Percentiles rank a stretch among this genome's conserved stretches.
These are phyloP conservation scores for Minunthozetes semirufus DNA, from an alignment of 2,888 invertebrate genomes.

Conservation along the genomic window DNA sequence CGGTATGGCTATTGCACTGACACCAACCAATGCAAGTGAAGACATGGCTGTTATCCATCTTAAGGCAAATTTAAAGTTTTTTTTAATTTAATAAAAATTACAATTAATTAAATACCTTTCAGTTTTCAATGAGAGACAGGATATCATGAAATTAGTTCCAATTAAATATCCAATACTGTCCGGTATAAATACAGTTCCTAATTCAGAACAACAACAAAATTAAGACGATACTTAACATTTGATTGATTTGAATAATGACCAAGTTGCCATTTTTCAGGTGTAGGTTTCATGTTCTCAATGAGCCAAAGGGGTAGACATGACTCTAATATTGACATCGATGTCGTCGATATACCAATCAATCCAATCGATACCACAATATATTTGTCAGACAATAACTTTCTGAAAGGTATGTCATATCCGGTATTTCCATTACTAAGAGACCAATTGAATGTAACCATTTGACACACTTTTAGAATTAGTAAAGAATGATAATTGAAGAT, in stretches of 20 bases:
- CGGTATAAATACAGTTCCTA: constrained; percentile 74
- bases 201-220: not conserved
- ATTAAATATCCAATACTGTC: constrained; percentile 75
- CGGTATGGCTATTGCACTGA: constrained; percentile 60
- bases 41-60: constrained; percentile 57
- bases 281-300: constrained; percentile 59
- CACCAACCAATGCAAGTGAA: constrained; percentile 59
- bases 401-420: constrained; percentile 21
- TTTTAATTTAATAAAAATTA: not conserved
- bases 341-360: constrained; percentile 69
- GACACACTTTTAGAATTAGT: constrained; percentile 20
- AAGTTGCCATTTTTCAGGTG: constrained; percentile 49
- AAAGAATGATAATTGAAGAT: too few relatives aligned
- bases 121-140: not conserved
- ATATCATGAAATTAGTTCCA: constrained; percentile 71
- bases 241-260: constrained; percentile 47
- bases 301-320: constrained; percentile 77
- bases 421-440: constrained; percentile 6
- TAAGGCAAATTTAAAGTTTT: not conserved
- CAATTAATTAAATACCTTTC: not conserved
- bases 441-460: constrained; percentile 31
- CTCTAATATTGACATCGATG: constrained; percentile 73
- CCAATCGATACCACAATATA: constrained; percentile 40
- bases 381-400: constrained; percentile 38
- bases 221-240: not conserved